Conservation (phyloP, 1,140 invertebrate genomes). For the Bombus superbus region DNA sequence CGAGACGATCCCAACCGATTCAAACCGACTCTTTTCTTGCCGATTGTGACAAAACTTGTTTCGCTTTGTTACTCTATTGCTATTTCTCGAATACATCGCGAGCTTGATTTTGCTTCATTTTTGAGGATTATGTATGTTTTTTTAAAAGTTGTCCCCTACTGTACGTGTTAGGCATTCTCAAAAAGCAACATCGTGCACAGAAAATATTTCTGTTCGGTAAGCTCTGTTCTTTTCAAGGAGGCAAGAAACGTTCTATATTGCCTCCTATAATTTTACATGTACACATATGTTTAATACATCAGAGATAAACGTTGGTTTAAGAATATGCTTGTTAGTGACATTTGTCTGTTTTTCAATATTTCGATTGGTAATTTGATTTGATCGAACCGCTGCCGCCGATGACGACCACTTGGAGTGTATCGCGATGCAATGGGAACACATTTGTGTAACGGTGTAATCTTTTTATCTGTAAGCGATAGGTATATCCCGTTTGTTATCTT, state of each 20-base stretch:
- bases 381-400: neutral
- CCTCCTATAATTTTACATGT: neutral
- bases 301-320: neutral
- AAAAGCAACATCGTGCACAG: neutral
- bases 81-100: neutral
- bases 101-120: neutral
- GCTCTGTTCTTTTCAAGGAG: neutral
- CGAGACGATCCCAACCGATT: slow-evolving; percentile 39
- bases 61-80: neutral
- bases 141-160: neutral
- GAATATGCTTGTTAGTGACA: neutral
- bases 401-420: neutral
- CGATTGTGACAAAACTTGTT: slow-evolving; percentile 22
- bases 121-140: neutral
- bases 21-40: slow-evolving; percentile 24
- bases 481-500: neutral
- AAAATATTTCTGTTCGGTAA: slow-evolving; percentile 4
- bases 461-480: neutral
- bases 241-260: neutral
- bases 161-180: neutral
- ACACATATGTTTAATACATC: neutral
- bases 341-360: neutral
- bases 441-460: slow-evolving; percentile 12
- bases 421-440: neutral
- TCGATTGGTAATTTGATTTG: neutral